Base-by-base conservation (phyloP, 2,113 vertebrate genomes). In the Patagioenas fasciata region DNA sequence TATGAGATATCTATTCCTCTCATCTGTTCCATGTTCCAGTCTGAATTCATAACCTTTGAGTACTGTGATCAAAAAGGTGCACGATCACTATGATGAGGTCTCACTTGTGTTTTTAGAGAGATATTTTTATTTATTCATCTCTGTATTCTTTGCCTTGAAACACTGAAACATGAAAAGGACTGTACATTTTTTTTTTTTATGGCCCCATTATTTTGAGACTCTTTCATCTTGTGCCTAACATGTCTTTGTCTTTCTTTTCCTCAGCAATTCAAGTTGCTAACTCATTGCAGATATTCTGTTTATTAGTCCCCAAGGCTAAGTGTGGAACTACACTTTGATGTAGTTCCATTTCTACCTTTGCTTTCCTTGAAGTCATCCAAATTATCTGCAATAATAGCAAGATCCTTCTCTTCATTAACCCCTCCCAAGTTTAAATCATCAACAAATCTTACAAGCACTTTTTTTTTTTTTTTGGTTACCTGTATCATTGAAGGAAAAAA, bases 311-410 rank as follows among this genome's bases (percentile, higher is more conserved):
- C 36, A 47, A 40, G 36, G 24, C 20, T 51, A 36, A 40, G 40
- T 40, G 40, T 2, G 11, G 62, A 5, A 14, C n/a, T 73, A 40
- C 20, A 19, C 25, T 86, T 84, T 53, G 13, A 42, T 88, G 80
- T 70, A 58, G 20, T 74, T 81, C 18, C 11, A 16, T 70, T 91
- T 88, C 34, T 88, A 42, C 31, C 15, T 16, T 20, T 58, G 18
- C 10, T 60, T 92, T 88, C 25, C 54, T 65, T 47, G 9, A 71
- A 61, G 17, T 77, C 15, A 31, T 44, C 12, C 6, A 4, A 20
- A 57, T 44, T 62, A 1, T 53, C 32, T 72, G 29, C 0, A 2
- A 26, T 57, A 44, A n/a, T 61, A 29, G 42, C 1, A 0, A 56
- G n/a, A 53, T 60, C 4, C 19, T 67, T 88, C 15, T 53, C 31